A percentile compares a stretch with the other conserved stretches of the same genome.
Evolutionary conservation across 2,797 vertebrate genomes (phyloP).

Genomic region (Gastrophryne carolinensis): DNA sequence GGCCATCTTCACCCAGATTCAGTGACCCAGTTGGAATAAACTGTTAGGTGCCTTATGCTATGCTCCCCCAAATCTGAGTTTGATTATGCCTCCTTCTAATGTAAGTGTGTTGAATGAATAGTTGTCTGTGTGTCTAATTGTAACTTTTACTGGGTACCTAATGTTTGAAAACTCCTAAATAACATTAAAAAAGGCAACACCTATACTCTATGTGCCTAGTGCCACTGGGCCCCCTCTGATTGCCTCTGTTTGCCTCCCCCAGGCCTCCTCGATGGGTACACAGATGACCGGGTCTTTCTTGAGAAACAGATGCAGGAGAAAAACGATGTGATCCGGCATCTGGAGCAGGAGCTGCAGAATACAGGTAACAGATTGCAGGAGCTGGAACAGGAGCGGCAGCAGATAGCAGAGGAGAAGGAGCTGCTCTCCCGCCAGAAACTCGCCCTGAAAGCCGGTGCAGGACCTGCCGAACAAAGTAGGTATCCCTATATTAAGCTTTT

Average conservation of each 20-base stretch:
- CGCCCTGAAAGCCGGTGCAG: slow-evolving; percentile 82
- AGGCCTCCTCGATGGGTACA: slow-evolving; percentile 93
- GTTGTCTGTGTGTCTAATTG: too few relatives aligned
- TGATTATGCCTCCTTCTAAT: too few relatives aligned
- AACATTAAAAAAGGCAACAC: too few relatives aligned
- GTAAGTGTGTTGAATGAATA: too few relatives aligned
- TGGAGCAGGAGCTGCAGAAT: slow-evolving; percentile 87
- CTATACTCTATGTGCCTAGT: too few relatives aligned
- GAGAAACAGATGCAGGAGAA: slow-evolving; percentile 88
- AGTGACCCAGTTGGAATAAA: too few relatives aligned
- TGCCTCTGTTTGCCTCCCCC: slow-evolving; percentile 33
- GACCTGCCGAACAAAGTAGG: slow-evolving; percentile 87
- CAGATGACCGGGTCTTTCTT: slow-evolving; percentile 83
- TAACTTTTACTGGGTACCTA: too few relatives aligned
- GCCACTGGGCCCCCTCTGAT: background rate
- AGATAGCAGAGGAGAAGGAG: slow-evolving; percentile 83
- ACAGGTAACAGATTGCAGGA: slow-evolving; percentile 85
- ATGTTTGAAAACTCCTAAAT: too few relatives aligned
- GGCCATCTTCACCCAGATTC: too few relatives aligned
- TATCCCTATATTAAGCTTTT: slow-evolving; percentile 59
- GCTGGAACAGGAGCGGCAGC: slow-evolving; percentile 85
- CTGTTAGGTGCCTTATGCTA: too few relatives aligned
- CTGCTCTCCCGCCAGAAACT: slow-evolving; percentile 87
- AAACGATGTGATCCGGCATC: slow-evolving; percentile 78
- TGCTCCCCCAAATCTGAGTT: too few relatives aligned